Conservation (phyloP, 2,113 vertebrate species). For the Ceyx margarethae region DNA sequence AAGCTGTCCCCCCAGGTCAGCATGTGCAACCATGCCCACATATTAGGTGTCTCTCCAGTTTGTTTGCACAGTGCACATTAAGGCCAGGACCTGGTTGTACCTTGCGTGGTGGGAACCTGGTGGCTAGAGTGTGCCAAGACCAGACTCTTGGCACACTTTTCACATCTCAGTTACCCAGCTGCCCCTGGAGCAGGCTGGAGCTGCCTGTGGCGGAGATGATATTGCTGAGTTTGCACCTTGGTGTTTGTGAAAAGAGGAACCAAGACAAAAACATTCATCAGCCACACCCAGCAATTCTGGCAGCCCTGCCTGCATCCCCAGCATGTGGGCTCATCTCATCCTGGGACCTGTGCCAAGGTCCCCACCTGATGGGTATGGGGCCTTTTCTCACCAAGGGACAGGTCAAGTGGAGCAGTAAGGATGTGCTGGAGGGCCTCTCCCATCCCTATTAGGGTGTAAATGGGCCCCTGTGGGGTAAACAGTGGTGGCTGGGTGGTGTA, state of each 20-base stretch:
- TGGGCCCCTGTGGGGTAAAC: background rate
- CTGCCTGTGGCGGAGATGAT: background rate
- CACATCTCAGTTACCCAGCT: background rate
- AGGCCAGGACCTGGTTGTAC: background rate
- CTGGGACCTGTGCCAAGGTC: fast-evolving
- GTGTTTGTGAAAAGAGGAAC: conserved; percentile 33
- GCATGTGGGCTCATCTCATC: background rate
- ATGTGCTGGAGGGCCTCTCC: background rate
- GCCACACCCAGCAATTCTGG: background rate
- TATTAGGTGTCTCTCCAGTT: fast-evolving
- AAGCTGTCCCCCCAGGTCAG: background rate
- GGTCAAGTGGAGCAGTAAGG: too few relatives aligned
- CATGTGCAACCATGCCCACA: fast-evolving
- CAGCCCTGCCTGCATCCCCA: background rate
- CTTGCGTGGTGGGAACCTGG: fast-evolving
- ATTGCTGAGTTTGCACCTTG: conserved; percentile 21
- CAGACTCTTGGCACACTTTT: fast-evolving
- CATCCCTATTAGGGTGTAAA: background rate
- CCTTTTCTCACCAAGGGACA: background rate
- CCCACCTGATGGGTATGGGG: fast-evolving
- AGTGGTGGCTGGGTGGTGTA: background rate
- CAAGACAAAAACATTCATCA: background rate
- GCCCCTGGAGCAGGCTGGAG: background rate
- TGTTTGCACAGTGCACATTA: background rate
- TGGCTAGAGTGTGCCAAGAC: background rate